Conservation (phyloP, 2,797 vertebrate genomes). For the Tapera naevia region DNA sequence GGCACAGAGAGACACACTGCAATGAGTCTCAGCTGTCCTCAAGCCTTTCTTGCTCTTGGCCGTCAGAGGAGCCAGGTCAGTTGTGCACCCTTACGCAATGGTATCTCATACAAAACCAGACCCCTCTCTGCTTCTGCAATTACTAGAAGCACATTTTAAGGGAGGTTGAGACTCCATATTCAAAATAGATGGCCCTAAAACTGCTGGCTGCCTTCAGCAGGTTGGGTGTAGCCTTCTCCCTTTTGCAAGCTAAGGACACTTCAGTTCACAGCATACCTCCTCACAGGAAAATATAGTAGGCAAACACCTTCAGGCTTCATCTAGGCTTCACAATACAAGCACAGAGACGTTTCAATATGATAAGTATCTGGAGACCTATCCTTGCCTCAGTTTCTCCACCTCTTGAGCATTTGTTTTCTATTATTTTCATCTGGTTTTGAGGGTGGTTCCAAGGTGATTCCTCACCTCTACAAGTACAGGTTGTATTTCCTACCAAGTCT, state of each 20-base stretch:
- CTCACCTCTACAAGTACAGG: neutral
- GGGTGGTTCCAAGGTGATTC: neutral
- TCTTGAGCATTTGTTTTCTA: neutral
- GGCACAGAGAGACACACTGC: neutral
- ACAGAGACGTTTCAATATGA: neutral
- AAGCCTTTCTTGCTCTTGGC: neutral
- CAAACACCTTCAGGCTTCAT: neutral
- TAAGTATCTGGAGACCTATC: neutral
- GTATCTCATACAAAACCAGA: neutral
- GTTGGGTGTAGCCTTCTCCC: neutral
- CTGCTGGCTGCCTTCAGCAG: neutral
- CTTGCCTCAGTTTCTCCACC: neutral
- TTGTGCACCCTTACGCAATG: neutral
- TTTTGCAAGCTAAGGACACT: neutral
- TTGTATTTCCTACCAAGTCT: neutral
- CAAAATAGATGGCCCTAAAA: neutral
- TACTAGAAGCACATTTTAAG: accelerated
- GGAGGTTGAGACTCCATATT: neutral
- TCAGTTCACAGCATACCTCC: neutral
- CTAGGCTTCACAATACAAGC: neutral
- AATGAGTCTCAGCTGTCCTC: neutral
- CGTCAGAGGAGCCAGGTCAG: neutral
- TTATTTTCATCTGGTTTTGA: neutral
- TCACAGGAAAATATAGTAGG: neutral
- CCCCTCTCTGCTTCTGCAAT: neutral